These are phyloP conservation scores for Sterna hirundo DNA, from an alignment of 2,113 vertebrate species.

Conservation along the genomic window DNA sequence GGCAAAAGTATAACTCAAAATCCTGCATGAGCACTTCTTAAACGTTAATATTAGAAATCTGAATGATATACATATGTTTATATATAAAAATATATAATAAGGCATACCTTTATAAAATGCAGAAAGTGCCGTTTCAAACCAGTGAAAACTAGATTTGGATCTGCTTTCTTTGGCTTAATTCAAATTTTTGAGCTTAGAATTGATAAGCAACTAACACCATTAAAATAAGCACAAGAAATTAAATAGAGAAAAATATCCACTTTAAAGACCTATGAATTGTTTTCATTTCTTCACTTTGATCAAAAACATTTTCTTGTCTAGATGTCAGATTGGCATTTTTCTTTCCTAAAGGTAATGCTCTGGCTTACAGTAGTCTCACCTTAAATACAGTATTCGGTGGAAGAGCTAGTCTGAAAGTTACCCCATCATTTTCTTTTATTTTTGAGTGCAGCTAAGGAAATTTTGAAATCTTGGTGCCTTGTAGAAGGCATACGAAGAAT, in stretches of 20 bases:
- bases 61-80: neutral
- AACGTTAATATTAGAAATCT: neutral
- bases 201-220: neutral
- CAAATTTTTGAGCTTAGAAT: neutral
- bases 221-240: neutral
- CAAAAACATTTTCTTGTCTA: neutral
- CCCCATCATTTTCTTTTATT: neutral
- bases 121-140: neutral
- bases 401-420: neutral
- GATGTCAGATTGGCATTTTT: neutral
- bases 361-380: neutral
- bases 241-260: neutral
- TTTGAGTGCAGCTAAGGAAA: neutral
- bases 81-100: neutral
- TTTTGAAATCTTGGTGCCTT: neutral
- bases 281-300: neutral
- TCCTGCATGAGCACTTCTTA: neutral
- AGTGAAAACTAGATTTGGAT: neutral
- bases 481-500: neutral
- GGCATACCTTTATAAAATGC: neutral
- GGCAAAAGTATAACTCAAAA: neutral
- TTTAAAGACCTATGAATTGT: neutral
- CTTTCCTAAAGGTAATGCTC: neutral
- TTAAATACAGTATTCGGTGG: neutral
- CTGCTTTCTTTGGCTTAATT: neutral